Base-by-base conservation (phyloP, 2,113 vertebrate species). In the Siniperca chuatsi region DNA sequence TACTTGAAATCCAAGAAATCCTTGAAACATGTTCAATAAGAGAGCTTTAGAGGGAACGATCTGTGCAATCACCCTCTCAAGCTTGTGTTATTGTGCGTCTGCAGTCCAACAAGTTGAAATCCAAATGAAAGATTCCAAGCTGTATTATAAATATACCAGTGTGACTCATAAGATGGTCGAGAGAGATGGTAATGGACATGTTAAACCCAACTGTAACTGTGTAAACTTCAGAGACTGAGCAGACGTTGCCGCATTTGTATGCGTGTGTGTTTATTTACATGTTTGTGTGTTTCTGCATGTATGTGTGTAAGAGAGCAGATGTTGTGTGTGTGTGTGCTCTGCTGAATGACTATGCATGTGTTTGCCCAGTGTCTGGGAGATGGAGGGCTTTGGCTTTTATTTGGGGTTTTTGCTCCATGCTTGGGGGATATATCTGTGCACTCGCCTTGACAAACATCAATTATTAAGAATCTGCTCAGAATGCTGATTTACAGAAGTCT, bases 361-460 rank as follows among this genome's bases (percentile, higher is more conserved):
- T 84, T 86, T 81, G 82, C 64, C 3, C 48, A 71, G 72, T 58
- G 81, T 50, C 44, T 57, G 72, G 46, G 52, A 81, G 82, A 79
- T n/a, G 50, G 67, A 79, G 78, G 75, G 54, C 68, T 84, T 88
- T 70, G 89, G 64, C 69, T 90, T 88, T 90, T 78, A 85, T 87
- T 87, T 44, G 75, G 76, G 72, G 21, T 50, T 62, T 65, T 69
- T 65, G 71, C 58, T 82, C 66, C 20, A 15, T 23, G 66, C 80
- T 83, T 29, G 71, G 78, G 69, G 77, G 73, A 69, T 81, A 80
- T 82, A 72, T 70, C 61, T 44, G 50, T 69, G 75, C 25, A 54
- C 12, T 75, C 25, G 54, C 77, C 83, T 78, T 73, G 83, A 81
- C 88, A 92, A 89, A 93, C 89, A 89, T 89, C 89, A 89, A 81